Evolutionary conservation across 1,140 invertebrate species (phyloP).

Genomic region (Ostrea denselamellosa): DNA sequence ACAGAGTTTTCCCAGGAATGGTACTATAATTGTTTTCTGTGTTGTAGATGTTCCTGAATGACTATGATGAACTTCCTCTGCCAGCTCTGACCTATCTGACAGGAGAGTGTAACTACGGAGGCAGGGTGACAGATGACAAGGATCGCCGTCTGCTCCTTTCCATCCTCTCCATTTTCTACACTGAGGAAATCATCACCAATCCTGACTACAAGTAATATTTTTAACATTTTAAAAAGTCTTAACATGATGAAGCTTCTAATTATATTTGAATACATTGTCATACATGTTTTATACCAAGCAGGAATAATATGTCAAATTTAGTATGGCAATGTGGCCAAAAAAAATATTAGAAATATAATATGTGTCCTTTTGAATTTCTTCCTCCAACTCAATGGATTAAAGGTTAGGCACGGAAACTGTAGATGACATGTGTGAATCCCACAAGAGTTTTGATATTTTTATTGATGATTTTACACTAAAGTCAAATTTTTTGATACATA

Average conservation of each 20-base stretch:
- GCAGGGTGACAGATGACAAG: conserved; percentile 79
- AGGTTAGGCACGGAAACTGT: background rate
- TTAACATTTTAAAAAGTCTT: background rate
- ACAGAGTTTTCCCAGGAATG: too few relatives aligned
- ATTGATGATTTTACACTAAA: too few relatives aligned
- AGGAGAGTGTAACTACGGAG: conserved; percentile 96
- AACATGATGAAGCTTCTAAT: background rate
- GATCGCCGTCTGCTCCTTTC: conserved; percentile 75
- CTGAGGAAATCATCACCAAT: conserved; percentile 70
- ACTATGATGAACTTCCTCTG: conserved; percentile 78
- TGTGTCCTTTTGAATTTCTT: too few relatives aligned
- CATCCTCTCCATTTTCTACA: conserved; percentile 76
- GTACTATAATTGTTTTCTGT: background rate
- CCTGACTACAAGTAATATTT: conserved; percentile 76
- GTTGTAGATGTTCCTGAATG: conserved; percentile 79
- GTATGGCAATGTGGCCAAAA: too few relatives aligned
- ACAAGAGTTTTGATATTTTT: too few relatives aligned
- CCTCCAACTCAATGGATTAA: too few relatives aligned
- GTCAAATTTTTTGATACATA: too few relatives aligned
- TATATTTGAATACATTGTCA: background rate
- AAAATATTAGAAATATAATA: too few relatives aligned
- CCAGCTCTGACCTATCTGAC: conserved; percentile 81
- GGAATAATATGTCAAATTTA: too few relatives aligned
- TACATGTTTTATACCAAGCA: too few relatives aligned
- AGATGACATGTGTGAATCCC: too few relatives aligned